Evolutionary conservation across 2,797 vertebrate species (phyloP), one percentile per base, ranked within the genome.

Genomic region (Dryobates pubescens): DNA sequence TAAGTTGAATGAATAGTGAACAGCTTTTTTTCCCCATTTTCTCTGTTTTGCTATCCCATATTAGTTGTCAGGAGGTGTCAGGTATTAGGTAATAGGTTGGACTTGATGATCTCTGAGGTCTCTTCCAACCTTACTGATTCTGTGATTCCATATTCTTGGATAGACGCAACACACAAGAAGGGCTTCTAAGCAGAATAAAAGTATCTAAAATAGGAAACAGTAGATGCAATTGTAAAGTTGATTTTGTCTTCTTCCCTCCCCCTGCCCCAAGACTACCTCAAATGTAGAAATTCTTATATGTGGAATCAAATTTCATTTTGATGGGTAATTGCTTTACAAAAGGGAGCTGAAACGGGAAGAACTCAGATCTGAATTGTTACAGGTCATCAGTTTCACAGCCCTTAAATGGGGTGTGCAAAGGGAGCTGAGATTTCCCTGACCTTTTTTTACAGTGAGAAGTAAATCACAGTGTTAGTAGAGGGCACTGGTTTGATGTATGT

Each of bases 351-450:
- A 77, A 71, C n/a, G 58, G 68, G 38, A 75, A 69, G 23, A 58
- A 22, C 67, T 74, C n/a, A 75, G 17, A 43, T 59, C 23, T 56
- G 30, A 77, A 30, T 17, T 76, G 43, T 59, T 74, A 19, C 26
- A 84, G 20, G 24, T 72, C 27, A 6, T 45, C 18, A 12, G 17
- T 63, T 53, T 63, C 26, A 30, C 15, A 51, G 65, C 36, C 23
- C 49, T 90, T 88, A 41, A 64, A 76, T 77, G 86, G 90, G 92
- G 9, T 30, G 29, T 58, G n/a, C 61, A 57, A 69, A 75, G 88
- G 86, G 83, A 88, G 82, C 86, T 92, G 91, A 59, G 65, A 26
- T 10, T 79, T 64, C 22, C 30, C 57, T 67, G 43, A 94, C 34
- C 0, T 36, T 45, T 67, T 62, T 62, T 76, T 58, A 61, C 0